phyloP scores from a whole-genome alignment of 1,140 invertebrate species.

The Listronotus oregonensis region DNA sequence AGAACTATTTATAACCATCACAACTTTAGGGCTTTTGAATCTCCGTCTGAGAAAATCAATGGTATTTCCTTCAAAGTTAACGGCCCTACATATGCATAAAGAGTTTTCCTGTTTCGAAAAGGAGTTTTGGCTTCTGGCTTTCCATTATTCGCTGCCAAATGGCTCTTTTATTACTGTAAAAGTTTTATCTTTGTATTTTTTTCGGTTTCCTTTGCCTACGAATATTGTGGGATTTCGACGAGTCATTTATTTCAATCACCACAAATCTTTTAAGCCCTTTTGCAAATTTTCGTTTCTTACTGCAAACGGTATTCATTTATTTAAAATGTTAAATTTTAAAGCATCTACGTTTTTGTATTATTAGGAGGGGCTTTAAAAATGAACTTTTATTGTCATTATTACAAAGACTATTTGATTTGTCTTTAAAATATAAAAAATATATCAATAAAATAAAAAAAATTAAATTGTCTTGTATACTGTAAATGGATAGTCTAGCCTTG shows the following conservation, averaged over 20 bases:
- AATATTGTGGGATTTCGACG: neutral
- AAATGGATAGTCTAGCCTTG: too few species aligned
- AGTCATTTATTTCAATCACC: conserved; percentile 18
- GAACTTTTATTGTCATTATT: too few species aligned
- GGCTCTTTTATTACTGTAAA: conserved; percentile 9
- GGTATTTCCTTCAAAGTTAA: neutral
- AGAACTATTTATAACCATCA: conserved; percentile 8
- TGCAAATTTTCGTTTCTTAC: conserved; percentile 1
- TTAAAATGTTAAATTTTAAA: neutral
- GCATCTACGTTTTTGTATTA: too few species aligned
- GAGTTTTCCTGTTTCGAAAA: conserved; percentile 8
- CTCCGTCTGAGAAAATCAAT: conserved; percentile 3
- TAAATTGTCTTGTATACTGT: too few species aligned
- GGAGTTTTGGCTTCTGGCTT: neutral
- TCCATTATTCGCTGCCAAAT: conserved; percentile 2
- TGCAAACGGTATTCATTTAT: neutral
- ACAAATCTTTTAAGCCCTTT: conserved; percentile 14
- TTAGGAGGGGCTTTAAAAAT: too few species aligned
- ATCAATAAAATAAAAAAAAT: too few species aligned
- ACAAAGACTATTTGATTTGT: too few species aligned
- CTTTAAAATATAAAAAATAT: too few species aligned
- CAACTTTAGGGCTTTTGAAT: conserved; percentile 11
- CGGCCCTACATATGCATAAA: neutral
- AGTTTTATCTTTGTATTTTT: conserved; percentile 1
- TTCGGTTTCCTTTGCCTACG: neutral